Evolutionary conservation across 2,888 invertebrate genomes (phyloP).

Genomic region (Synanthedon vespiformis): DNA sequence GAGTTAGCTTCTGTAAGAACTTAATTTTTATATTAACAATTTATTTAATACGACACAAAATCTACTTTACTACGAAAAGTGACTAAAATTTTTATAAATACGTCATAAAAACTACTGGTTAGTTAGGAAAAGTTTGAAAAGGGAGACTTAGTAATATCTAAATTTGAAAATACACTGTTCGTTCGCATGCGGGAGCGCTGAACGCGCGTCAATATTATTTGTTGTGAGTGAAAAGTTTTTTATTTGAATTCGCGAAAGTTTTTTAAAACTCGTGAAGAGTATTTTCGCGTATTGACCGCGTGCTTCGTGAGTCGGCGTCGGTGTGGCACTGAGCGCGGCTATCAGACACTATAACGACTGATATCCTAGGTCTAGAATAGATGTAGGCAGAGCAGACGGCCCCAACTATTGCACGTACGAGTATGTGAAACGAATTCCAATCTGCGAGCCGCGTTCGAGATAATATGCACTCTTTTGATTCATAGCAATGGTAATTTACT

Average conservation of each 20-base stretch:
- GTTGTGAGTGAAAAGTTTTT: too few relatives aligned
- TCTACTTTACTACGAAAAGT: slow-evolving; percentile 1
- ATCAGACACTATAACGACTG: slow-evolving; percentile 46
- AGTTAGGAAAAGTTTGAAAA: slow-evolving; percentile 2
- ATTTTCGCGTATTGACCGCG: slow-evolving; percentile 21
- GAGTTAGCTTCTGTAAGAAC: slow-evolving; percentile 28
- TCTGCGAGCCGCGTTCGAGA: slow-evolving; percentile 1
- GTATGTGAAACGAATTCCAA: slow-evolving; percentile 7
- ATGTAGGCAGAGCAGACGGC: slow-evolving; percentile 27
- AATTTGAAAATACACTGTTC: background rate
- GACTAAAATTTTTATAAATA: background rate
- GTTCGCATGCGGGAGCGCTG: background rate
- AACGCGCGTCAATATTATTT: background rate
- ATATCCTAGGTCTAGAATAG: slow-evolving; percentile 53
- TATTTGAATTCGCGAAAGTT: too few relatives aligned
- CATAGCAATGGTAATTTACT: too few relatives aligned
- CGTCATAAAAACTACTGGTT: background rate
- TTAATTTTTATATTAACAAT: slow-evolving; percentile 4
- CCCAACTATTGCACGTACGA: slow-evolving; percentile 14
- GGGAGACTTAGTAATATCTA: background rate
- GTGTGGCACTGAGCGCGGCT: slow-evolving; percentile 47
- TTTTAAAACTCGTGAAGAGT: slow-evolving; percentile 5
- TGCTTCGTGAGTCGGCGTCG: slow-evolving; percentile 44
- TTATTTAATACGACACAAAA: background rate
- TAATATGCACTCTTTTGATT: background rate